Conservation (phyloP, 2,888 invertebrate species). For the Scaeva pyrastri region DNA sequence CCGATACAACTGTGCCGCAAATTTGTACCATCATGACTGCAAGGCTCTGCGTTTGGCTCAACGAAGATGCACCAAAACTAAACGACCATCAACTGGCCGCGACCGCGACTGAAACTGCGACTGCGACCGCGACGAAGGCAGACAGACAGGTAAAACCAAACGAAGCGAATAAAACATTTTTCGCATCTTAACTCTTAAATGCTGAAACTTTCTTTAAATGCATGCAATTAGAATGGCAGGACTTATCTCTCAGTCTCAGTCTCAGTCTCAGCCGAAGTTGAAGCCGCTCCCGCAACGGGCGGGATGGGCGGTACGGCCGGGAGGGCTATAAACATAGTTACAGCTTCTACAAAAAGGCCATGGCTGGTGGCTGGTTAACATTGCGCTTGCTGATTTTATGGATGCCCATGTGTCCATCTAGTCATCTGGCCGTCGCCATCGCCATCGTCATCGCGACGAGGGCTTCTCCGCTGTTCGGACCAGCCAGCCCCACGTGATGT, state of each 20-base stretch:
- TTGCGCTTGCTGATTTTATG: conserved; percentile 69
- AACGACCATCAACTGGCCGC: not conserved
- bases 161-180: conserved; percentile 68
- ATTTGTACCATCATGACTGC: conserved; percentile 56
- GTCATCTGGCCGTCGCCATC: conserved; percentile 43
- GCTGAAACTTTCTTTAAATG: conserved; percentile 73
- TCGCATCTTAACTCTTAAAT: conserved; percentile 66
- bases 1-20: conserved; percentile 54
- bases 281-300: not conserved
- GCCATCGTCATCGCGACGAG: conserved; percentile 34
- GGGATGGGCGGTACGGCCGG: not conserved
- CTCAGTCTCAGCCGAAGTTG: no score
- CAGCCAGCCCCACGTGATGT: conserved; percentile 75
- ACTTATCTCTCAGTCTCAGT: conserved; percentile 56
- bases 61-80: conserved; percentile 31
- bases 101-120: no score
- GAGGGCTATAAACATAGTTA: conserved; percentile 21
- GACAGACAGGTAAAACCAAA: conserved; percentile 38
- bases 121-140: conserved; percentile 2
- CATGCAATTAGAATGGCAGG: conserved; percentile 75
- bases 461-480: conserved; percentile 10
- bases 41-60: not conserved
- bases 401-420: conserved; percentile 75
- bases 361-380: conserved; percentile 41
- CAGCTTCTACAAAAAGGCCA: conserved; percentile 37